A percentile compares a stretch with the other conserved stretches of the same genome.
These are phyloP conservation scores for Pygmarrhopalites habei DNA, from an alignment of 1,140 invertebrate genomes.

Conservation along the genomic window DNA sequence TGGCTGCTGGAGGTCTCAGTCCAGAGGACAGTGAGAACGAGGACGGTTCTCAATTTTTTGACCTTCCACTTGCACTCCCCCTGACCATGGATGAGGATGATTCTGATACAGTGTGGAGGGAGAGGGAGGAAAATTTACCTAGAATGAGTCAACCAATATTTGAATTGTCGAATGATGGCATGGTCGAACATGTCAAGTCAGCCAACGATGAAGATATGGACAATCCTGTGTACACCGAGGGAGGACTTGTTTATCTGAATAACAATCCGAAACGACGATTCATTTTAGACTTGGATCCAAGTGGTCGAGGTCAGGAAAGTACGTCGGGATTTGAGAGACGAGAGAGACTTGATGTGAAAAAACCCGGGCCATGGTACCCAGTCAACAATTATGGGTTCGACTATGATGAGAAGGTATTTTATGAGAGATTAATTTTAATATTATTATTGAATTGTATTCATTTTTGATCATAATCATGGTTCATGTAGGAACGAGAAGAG, in stretches of 20 bases:
- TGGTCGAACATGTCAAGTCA: not conserved
- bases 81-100: not conserved
- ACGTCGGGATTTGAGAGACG: conserved; percentile 63
- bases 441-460: not conserved
- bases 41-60: not conserved
- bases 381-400: conserved; percentile 53
- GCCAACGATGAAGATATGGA: not conserved
- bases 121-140: not conserved
- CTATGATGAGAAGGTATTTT: conserved; percentile 24
- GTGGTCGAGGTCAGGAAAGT: not conserved
- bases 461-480: not conserved
- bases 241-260: conserved; percentile 52
- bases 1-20: too few species aligned
- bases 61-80: not conserved
- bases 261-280: conserved; percentile 34
- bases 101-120: conserved; percentile 1
- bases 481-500: not conserved
- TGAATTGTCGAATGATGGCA: not conserved
- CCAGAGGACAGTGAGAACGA: not conserved
- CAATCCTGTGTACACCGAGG: conserved; percentile 54
- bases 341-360: conserved; percentile 87
- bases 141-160: too few species aligned
- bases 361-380: conserved; percentile 73
- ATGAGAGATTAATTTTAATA: not conserved
- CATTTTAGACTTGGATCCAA: conserved; percentile 6